Evolutionary conservation across 2,888 invertebrate genomes (phyloP), one percentile per base, ranked within the genome.

Genomic region (Clusia tigrina): DNA sequence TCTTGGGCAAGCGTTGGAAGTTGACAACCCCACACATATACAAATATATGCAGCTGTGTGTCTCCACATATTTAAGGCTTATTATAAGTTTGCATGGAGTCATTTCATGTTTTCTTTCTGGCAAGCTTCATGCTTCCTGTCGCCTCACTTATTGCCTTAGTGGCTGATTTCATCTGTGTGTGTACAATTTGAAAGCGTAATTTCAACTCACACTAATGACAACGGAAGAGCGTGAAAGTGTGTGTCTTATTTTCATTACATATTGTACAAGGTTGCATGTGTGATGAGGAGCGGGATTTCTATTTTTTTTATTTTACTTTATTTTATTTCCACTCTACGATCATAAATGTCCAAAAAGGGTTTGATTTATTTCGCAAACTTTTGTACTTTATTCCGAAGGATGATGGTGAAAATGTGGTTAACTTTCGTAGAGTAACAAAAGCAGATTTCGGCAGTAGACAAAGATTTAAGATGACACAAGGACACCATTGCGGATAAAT

Each of bases 321-420:
- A 77, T 79, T 78, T 75, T 76, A 78, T 76, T 81, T 78, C 77
- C 79, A 78, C 82, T 81, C 78, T 80, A 77, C 77, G 81, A 82
- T 80, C 82, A 81, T 83, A 83, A 83, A 83, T 80, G 83, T 83
- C 83, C 75, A 73, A 76, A 81, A 80, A 76, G 78, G 78, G 74
- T 81, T 81, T 83, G 83, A 83, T 83, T 83, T 83, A 83, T 80
- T 70, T 65, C 70, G 53, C 66, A 76, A 79, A 80, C 74, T 78
- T 79, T 80, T 74, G 71, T 70, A 68, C 72, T 68, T 70, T 68
- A 68, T 66, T 66, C 65, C 64, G 60, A 59, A 65, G 66, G 64
- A 65, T 71, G 69, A 69, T 67, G 69, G 62, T 60, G 58, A 65
- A 67, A 68, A 63, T 69, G 69, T 65, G 69, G 71, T 69, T 66